A percentile compares a stretch with the other conserved stretches of the same genome.
Conservation (phyloP, 2,113 vertebrate genomes). For the Grus americana region DNA sequence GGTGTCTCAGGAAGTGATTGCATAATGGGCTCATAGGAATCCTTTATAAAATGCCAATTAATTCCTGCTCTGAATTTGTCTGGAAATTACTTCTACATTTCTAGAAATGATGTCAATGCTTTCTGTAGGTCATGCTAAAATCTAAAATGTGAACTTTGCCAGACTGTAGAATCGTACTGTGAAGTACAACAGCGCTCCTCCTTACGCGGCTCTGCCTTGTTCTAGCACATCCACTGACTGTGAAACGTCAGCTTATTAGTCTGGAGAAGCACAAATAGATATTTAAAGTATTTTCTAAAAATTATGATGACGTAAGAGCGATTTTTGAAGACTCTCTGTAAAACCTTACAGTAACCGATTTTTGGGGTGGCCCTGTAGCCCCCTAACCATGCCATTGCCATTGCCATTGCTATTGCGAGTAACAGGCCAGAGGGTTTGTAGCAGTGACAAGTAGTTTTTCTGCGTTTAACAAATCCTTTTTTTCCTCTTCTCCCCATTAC, state of each 20-base stretch:
- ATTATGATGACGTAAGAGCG: background rate
- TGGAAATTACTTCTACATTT: background rate
- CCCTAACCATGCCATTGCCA: background rate
- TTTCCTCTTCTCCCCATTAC: background rate
- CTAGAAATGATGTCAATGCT: background rate
- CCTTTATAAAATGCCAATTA: background rate
- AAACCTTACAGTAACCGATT: background rate
- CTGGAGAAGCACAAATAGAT: background rate
- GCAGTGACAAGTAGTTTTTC: background rate
- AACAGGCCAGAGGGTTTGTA: background rate
- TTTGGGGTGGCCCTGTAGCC: background rate
- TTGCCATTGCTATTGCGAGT: too few relatives aligned
- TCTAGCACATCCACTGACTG: background rate
- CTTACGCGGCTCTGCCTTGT: background rate
- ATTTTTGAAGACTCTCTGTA: background rate
- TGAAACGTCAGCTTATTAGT: background rate
- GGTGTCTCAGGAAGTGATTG: background rate
- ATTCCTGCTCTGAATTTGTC: background rate
- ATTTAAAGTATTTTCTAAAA: background rate
- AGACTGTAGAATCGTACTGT: background rate
- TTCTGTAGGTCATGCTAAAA: background rate
- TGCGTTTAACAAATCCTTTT: background rate
- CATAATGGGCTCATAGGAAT: background rate
- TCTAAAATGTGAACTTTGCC: background rate
- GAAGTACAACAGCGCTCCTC: background rate